Evolutionary conservation across 2,113 vertebrate species (phyloP), one percentile per base, ranked within the genome.

Genomic region (Serilophus lunatus): DNA sequence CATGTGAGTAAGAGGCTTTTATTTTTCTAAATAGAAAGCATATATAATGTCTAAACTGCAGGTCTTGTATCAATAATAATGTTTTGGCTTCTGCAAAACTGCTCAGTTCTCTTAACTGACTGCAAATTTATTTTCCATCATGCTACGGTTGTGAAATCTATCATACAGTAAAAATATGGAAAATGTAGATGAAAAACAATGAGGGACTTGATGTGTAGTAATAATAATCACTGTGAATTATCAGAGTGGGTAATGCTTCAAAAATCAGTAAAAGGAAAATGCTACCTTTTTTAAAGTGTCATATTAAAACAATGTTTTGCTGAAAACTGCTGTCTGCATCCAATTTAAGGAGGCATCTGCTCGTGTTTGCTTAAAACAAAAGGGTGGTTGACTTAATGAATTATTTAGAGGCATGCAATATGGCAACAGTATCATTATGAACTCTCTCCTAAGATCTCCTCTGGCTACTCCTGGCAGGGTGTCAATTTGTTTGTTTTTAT

Each of bases 311-410:
- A 96, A 90, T 91, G 88, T 97, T 97, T 97, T 97, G 82, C 83
- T 96, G 93, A 96, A 96, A 96, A 97, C 66, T 96, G 93, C 97
- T 96, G 93, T 95, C 97, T 97, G 95, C 63, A 97, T 97, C 82
- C 97, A 97, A 97, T 98, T 97, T 98, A 94, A 96, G 95, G 97
- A 97, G 95, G 94, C 97, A 98, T 98, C 98, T 98, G 98, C 96
- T 98, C 94, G 54, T 98, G 95, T 98, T 98, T 98, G 97, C 96
- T 98, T 98, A 98, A 98, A 98, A 98, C 93, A 98, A 98, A 98
- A 98, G 97, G 95, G 92, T 98, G 94, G 97, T 97, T 98, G 98
- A 97, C 96, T 98, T 98, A 98, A 98, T 98, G 97, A 98, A 98
- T 98, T 98, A 98, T 98, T 98, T 98, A 98, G 96, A 98, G 94